Base-by-base conservation (phyloP, 35 echinoderm and acorn worm genomes). In the Diadema setosum region DNA sequence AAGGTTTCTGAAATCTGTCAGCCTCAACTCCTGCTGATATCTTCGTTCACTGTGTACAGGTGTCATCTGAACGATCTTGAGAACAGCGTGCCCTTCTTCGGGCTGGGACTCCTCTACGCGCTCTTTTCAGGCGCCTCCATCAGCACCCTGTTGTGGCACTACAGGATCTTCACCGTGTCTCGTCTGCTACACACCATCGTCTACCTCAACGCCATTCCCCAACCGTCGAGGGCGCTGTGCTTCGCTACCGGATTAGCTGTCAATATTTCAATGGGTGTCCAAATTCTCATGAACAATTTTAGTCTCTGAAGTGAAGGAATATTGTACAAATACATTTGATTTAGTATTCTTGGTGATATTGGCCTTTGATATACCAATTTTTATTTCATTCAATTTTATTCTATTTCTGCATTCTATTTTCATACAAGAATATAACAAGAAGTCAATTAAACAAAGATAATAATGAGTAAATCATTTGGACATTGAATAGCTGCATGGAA, bases 181-280 rank as follows among this genome's bases (percentile, higher is more conserved):
- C 74, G 93, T 16, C 55, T 95, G 44, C 91, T 74, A 39, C 89
- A 95, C 56, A 87, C 74, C 14, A 46, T 95, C 18, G 89, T 84
- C 23, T 94, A 94, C 57, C 83, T 94, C 18, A 3, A 65, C 2
- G 82, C 87, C 26, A 50, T 94, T 0, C 88, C 93, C 29, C 93
- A 94, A n/a, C 92, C 92, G 42, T 84, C 45, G 46, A 81, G 92
- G 31, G 59, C 58, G 30, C 39, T 90, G 21, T 61, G 42, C 12
- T 85, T 80, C 42, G 15, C 46, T 0, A 65, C 90, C n/a, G 92
- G 86, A 43, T 23, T 82, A 6, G 20, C 63, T 16, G 57, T 56
- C 40, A 94, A 81, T 15, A 18, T 94, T 9, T 94, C 92, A 21
- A 90, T 94, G 87, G 58, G 58, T 42, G 34, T 86, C 23, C 61